Evolutionary conservation across 1,140 invertebrate genomes (phyloP).

Genomic region (Ooceraea biroi): DNA sequence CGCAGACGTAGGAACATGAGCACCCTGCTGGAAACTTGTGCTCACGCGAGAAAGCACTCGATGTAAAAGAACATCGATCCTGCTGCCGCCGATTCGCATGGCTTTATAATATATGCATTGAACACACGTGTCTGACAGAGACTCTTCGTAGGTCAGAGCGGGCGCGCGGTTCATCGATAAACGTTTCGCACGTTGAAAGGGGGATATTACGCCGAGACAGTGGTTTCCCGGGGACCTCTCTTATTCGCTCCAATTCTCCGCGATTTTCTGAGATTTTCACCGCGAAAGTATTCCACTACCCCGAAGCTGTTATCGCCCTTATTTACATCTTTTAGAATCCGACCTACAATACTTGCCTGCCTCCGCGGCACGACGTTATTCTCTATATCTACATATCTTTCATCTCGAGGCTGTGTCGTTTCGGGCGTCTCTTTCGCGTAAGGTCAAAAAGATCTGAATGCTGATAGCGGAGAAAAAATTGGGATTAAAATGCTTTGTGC

Average conservation of each 20-base stretch:
- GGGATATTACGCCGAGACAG: conserved; percentile 50
- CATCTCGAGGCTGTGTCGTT: conserved; percentile 41
- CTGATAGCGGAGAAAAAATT: conserved; percentile 20
- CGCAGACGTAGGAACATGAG: not conserved
- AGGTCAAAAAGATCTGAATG: conserved; percentile 29
- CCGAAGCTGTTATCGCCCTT: conserved; percentile 38
- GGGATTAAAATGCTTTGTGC: not conserved
- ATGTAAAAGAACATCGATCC: conserved; percentile 35
- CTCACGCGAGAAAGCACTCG: conserved; percentile 6
- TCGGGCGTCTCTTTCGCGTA: conserved; percentile 10
- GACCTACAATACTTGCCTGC: conserved; percentile 46
- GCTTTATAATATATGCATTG: conserved; percentile 46
- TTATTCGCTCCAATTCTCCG: conserved; percentile 50
- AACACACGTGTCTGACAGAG: conserved; percentile 29
- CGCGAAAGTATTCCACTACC: conserved; percentile 32
- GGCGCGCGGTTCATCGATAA: conserved; percentile 56
- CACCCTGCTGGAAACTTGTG: not conserved
- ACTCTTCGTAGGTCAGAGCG: conserved; percentile 32
- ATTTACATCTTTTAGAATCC: conserved; percentile 56
- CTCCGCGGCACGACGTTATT: conserved; percentile 28
- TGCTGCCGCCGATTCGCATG: not conserved
- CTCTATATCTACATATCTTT: conserved; percentile 51
- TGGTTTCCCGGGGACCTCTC: conserved; percentile 30
- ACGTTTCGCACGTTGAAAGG: conserved; percentile 48
- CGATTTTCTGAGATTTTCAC: conserved; percentile 47